Conservation (phyloP, 2,888 invertebrate species). For the Athalia cordata region DNA sequence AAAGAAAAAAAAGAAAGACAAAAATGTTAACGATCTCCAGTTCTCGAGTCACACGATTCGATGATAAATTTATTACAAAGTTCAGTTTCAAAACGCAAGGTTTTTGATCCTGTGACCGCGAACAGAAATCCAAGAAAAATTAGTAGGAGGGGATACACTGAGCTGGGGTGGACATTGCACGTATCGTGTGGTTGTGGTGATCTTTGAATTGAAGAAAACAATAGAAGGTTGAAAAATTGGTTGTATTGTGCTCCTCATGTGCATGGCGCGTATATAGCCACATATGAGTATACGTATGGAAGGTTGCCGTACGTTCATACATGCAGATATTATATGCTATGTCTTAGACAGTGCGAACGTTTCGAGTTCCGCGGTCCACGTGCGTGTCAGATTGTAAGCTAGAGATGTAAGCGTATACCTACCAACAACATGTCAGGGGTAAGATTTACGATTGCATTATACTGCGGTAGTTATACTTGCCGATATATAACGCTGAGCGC, state of each 20-base stretch:
- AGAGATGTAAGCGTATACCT: slow-evolving; percentile 23
- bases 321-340: background rate
- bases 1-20: no score
- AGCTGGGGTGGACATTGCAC: no score
- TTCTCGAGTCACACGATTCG: no score
- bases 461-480: background rate
- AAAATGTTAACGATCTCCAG: no score
- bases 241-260: no score
- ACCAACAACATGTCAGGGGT: background rate
- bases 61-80: no score
- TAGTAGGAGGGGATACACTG: no score
- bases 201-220: slow-evolving; percentile 26
- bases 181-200: no score
- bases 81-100: no score
- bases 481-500: background rate
- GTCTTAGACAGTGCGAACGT: background rate
- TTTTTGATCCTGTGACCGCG: no score
- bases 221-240: background rate
- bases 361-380: slow-evolving; percentile 6
- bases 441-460: slow-evolving; percentile 36
- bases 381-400: slow-evolving; percentile 29
- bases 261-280: background rate
- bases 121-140: no score
- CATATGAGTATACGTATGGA: background rate
- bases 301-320: background rate